Base-by-base conservation (phyloP, 1,140 invertebrate genomes). In the Limonius californicus region DNA sequence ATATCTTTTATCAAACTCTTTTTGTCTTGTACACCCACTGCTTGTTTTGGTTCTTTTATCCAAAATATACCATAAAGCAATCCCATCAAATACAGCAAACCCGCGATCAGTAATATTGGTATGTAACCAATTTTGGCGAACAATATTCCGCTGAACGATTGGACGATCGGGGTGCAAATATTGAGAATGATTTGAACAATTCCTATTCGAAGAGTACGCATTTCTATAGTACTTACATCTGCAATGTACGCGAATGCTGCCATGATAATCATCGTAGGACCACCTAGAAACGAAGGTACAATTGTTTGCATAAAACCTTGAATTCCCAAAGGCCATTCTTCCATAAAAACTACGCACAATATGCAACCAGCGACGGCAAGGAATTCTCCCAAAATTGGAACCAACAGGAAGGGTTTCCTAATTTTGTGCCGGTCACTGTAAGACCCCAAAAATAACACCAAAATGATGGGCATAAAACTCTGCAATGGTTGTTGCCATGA, bases 341-440 rank as follows among this genome's bases (percentile, higher is more conserved):
- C 61, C 65, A 83, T 82, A 66, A 80, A 83, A 42, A 79, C 72
- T 1, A 80, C 81, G 59, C 79, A 82, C 0, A 84, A 39, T 2
- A 85, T 77, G 56, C 82, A 80, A 18, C 79, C 80, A 1, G 79
- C 58, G 2, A 72, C 66, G 2, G 79, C 75, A 20, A 82, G 73
- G 23, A 83, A 78, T 66, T 86, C 84, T 7, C 85, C 85, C 4
- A 82, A 60, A 21, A 87, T 78, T 1, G 85, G 85, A 19, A 85
- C 62, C 7, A 87, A 66, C 68, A 87, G 81, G 58, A 82, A 85
- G 16, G 86, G 80, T 75, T 89, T 89, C 35, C 85, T 69, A 15
- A 67, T 82, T 57, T 86, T 85, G 47, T 84, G 82, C 32, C 81
- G 78, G 71, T 87, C 85, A 63, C 84, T 85, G 81, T 83, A 84